Conservation (phyloP, 2,113 vertebrate species). For the Arizona elegans region DNA sequence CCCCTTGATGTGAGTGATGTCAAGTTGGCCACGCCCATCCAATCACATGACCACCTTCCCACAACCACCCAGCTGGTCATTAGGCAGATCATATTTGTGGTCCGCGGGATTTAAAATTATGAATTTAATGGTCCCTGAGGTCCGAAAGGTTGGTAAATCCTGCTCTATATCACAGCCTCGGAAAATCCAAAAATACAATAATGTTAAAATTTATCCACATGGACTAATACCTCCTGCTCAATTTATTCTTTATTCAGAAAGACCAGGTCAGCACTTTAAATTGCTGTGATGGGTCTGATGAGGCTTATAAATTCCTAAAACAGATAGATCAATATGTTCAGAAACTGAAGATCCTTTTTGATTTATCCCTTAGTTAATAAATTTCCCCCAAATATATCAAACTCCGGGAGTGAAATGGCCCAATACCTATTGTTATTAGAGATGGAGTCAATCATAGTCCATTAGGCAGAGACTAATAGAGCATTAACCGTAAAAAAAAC, state of each 20-base stretch:
- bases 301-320: neutral
- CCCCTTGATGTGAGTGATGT: too few relatives aligned
- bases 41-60: too few relatives aligned
- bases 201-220: neutral
- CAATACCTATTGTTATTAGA: neutral
- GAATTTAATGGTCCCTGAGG: too few relatives aligned
- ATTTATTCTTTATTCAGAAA: fast-evolving
- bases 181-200: neutral
- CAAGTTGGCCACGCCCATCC: too few relatives aligned
- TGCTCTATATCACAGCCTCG: neutral
- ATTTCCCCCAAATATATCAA: conserved; percentile 30
- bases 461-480: neutral
- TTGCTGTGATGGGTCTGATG: conserved; percentile 1
- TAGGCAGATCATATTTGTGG: too few relatives aligned
- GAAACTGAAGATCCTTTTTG: neutral
- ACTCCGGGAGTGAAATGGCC: neutral
- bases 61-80: too few relatives aligned
- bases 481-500: neutral
- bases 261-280: neutral
- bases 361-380: conserved; percentile 3
- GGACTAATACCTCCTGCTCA: neutral
- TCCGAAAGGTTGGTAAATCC: too few relatives aligned
- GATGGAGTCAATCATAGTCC: neutral
- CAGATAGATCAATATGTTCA: neutral
- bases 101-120: too few relatives aligned